Conservation (phyloP, 2,113 vertebrate species). For the Psilopsiagon aymara region DNA sequence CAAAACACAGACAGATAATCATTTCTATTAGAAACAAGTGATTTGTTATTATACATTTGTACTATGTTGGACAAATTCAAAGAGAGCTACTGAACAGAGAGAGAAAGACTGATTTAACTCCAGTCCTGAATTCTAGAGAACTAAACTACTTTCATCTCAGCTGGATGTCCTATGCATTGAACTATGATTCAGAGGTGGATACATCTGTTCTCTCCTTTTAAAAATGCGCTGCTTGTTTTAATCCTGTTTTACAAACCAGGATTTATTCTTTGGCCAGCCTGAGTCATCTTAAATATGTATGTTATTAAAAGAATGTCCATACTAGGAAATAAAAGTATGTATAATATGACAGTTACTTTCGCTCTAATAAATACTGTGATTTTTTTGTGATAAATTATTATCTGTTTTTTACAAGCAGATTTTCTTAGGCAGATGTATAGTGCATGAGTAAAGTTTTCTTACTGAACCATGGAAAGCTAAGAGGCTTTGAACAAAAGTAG, state of each 20-base stretch:
- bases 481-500: not conserved
- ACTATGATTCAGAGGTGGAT: not conserved
- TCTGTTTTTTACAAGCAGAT: not conserved
- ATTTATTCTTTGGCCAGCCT: not conserved
- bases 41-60: not conserved
- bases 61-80: not conserved
- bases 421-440: not conserved
- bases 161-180: not conserved
- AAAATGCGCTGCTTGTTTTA: not conserved
- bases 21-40: not conserved
- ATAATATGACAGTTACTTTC: not conserved
- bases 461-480: not conserved
- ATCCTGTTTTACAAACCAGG: not conserved
- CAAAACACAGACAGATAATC: not conserved
- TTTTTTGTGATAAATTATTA: not conserved
- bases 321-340: not conserved
- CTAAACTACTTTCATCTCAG: not conserved
- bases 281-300: not conserved
- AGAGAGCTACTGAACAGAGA: not conserved
- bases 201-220: not conserved
- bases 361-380: not conserved
- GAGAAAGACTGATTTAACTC: not conserved
- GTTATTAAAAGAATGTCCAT: not conserved
- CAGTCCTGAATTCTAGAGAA: not conserved
- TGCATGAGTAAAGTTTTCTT: not conserved